phyloP scores from a whole-genome alignment of 2,888 invertebrate genomes.

The Lottia gigantea region DNA sequence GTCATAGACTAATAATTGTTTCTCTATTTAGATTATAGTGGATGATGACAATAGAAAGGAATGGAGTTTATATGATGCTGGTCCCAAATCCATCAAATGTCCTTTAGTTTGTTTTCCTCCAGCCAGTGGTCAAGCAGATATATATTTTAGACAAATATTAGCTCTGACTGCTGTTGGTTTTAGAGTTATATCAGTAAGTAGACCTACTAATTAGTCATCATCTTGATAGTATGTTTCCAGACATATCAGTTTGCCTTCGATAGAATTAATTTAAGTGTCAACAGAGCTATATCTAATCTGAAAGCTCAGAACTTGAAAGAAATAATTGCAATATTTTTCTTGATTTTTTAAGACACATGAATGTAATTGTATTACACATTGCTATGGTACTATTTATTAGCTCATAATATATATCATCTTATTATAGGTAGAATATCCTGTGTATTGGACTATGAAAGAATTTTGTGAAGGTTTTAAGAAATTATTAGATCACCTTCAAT shows the following conservation, averaged over 20 bases:
- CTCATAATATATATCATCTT: too few relatives aligned
- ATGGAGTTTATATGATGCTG: constrained; percentile 90
- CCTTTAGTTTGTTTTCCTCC: constrained; percentile 88
- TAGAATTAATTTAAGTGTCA: neutral
- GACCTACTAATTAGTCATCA: too few relatives aligned
- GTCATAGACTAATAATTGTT: too few relatives aligned
- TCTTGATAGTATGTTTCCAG: too few relatives aligned
- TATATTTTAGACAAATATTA: constrained; percentile 86
- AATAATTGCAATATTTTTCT: too few relatives aligned
- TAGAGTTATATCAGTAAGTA: constrained; percentile 80
- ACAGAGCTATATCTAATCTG: too few relatives aligned
- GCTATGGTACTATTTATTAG: too few relatives aligned
- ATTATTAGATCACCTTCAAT: constrained; percentile 82
- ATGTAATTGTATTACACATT: too few relatives aligned
- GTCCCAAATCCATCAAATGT: constrained; percentile 81
- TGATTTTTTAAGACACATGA: too few relatives aligned
- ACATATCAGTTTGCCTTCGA: too few relatives aligned
- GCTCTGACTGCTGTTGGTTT: constrained; percentile 83
- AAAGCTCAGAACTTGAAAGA: constrained; percentile 12
- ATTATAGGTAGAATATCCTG: constrained; percentile 82
- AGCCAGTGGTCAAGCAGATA: constrained; percentile 88
- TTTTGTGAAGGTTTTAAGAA: constrained; percentile 89
- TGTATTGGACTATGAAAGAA: constrained; percentile 87
- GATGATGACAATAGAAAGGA: constrained; percentile 84
- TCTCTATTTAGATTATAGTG: constrained; percentile 70